Evolutionary conservation across 1,140 invertebrate genomes (phyloP), one percentile per base, ranked within the genome.

Genomic region (Idris sp.): DNA sequence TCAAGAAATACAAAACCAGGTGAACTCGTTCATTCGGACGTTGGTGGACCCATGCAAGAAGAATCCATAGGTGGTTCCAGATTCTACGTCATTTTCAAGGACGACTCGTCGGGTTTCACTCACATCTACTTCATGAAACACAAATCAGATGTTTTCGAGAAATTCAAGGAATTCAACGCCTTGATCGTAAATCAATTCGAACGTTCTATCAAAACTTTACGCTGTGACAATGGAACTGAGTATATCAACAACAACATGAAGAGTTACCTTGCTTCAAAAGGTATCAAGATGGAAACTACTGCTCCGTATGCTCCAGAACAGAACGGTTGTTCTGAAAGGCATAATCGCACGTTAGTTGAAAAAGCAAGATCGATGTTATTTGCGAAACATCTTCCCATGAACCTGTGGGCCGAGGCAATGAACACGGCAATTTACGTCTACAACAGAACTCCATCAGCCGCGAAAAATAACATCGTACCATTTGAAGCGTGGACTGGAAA

Each of bases 261-360:
- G 10, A 13, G 8, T 0, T 76, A 48, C 31, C 38, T 79, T 22
- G 58, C 28, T 1, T 7, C 36, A 1, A 62, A 43, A 28, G 74
- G 68, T 0, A 78, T 77, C 10, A 22, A 10, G 6, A 6, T 74
- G 33, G 62, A 78, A 43, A 43, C 67, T 8, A 81, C 79, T 0
- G 72, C 78, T 13, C 76, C 73, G 0, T 83, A 87, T 35, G 84
- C 81, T 0, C 46, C 46, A 0, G 31, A 64, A 11, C 59, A 64
- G 15, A 64, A 49, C 4, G 35, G 44, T 0, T 15, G 7, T 0
- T 31, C 8, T 6, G 35, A 62, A 36, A 26, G 58, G 1, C 13
- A 22, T 2, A 62, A 62, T 14, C 1, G 58, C 5, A 62, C 58
- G 0, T 14, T 64, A 0, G 10, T 65, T 6, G 61, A 65, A 8